Base-by-base conservation (phyloP, 1,140 invertebrate genomes). In the Globodera rostochiensis region DNA sequence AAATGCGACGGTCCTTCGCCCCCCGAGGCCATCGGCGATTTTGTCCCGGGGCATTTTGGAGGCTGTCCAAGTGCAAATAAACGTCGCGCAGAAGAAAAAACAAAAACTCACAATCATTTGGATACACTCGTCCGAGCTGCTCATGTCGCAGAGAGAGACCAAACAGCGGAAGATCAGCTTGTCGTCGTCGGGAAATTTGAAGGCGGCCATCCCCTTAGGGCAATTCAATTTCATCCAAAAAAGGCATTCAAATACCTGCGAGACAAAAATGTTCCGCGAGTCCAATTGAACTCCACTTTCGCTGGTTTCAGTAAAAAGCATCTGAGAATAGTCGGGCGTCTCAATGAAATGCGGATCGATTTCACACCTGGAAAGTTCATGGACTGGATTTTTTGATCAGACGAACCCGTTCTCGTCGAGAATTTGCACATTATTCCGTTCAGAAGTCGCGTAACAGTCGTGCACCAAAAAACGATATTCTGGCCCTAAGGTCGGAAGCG, bases 161-260 rank as follows among this genome's bases (percentile, higher is more conserved):
- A 80, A 69, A 79, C 88, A 89, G 36, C 86, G 80, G 79, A 89
- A 89, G 13, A 85, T 11, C 15, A 89, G 57, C 78, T 89, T 88
- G 78, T 84, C 80, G 60, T 90, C 88, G 8, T 85, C 88, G 19
- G 88, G 88, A 77, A 89, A 89, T 76, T 90, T 90, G 82, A 89
- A 89, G 9, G 86, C 87, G 49, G 82, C 80, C 87, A 90, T 90
- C 81, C 90, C 88, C 74, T 89, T 82, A 19, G 19, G 50, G 7
- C 50, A 53, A 53, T 53, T 53, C 50, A 13, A 9, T 53, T 53
- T 53, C 4, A 53, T 9, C 7, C 11, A 9, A 13, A 53, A 53
- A 53, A 9, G 0, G 25, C 25, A 53, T 53, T 3, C 15, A n/a
- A 76, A 45, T 46, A 85, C 84, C 80, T 88, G 86, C 69, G 81